A percentile compares a stretch with the other conserved stretches of the same genome.
Evolutionary conservation across 2,888 invertebrate genomes (phyloP).

Genomic region (Ichneumon xanthorius): DNA sequence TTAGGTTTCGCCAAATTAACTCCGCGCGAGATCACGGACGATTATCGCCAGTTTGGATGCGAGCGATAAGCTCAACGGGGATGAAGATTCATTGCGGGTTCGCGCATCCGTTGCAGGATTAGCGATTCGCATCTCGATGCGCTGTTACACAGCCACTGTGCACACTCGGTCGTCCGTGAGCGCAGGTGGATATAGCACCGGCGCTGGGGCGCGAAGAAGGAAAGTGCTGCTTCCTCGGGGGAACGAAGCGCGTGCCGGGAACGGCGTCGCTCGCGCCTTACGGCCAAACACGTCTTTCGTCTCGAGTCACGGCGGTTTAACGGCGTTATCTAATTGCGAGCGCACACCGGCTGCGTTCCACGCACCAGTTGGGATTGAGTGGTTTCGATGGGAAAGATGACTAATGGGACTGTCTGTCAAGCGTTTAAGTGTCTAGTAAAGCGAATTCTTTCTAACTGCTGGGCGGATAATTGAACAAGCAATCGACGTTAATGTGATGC

Average conservation of each 20-base stretch:
- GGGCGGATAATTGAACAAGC: neutral
- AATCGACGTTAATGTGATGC: neutral
- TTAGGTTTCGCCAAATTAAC: neutral
- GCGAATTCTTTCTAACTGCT: neutral
- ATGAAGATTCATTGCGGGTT: constrained; percentile 49
- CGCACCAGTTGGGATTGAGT: constrained; percentile 50
- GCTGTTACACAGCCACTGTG: constrained; percentile 14
- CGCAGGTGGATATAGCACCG: neutral
- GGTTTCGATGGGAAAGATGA: constrained; percentile 2
- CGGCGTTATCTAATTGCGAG: constrained; percentile 45
- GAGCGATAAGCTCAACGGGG: constrained; percentile 30
- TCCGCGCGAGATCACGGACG: constrained; percentile 6
- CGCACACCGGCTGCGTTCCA: constrained; percentile 20
- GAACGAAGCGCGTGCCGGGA: constrained; percentile 50
- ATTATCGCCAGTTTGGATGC: constrained; percentile 32
- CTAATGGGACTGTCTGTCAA: neutral
- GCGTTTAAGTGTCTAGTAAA: neutral
- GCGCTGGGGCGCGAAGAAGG: constrained; percentile 31
- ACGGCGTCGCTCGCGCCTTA: neutral
- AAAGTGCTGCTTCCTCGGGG: constrained; percentile 60
- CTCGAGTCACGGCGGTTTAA: constrained; percentile 17
- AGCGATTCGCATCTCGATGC: constrained; percentile 51
- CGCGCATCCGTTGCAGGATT: constrained; percentile 59
- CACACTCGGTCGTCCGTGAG: constrained; percentile 1
- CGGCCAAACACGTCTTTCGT: neutral